phyloP scores from a whole-genome alignment of 2,888 invertebrate species.

The Dioctria rufipes region DNA sequence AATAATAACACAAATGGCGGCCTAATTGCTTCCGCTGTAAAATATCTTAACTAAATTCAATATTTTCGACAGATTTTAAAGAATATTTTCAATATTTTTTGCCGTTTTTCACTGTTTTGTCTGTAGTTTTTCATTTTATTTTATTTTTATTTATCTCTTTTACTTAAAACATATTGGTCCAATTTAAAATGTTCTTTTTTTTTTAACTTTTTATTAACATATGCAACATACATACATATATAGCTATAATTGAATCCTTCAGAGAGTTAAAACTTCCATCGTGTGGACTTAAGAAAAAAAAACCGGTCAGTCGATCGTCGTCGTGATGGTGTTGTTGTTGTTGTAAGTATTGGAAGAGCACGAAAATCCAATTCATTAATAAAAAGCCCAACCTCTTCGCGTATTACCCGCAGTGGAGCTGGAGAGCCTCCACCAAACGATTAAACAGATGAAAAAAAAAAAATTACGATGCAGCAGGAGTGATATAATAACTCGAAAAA shows the following conservation, averaged over 20 bases:
- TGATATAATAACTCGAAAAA: slow-evolving; percentile 45
- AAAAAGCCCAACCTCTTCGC: slow-evolving; percentile 34
- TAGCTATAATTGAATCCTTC: slow-evolving; percentile 27
- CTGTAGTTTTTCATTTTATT: neutral
- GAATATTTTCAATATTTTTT: neutral
- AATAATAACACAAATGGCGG: neutral
- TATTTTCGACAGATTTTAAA: neutral
- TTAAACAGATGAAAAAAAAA: slow-evolving; percentile 8
- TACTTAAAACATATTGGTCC: slow-evolving; percentile 29
- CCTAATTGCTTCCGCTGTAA: neutral
- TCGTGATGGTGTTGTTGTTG: neutral
- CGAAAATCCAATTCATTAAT: slow-evolving; percentile 43
- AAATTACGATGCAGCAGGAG: slow-evolving; percentile 27
- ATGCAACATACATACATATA: too few species aligned
- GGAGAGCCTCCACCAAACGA: neutral
- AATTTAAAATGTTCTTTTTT: slow-evolving; percentile 32
- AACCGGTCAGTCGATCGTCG: slow-evolving; percentile 12
- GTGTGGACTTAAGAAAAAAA: neutral
- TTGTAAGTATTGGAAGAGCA: slow-evolving; percentile 17
- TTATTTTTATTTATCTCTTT: neutral
- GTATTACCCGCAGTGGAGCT: slow-evolving; percentile 10
- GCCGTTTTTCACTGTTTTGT: neutral
- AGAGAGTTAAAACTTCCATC: neutral
- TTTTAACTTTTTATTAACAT: neutral
- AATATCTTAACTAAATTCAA: neutral